A percentile compares a stretch with the other conserved stretches of the same genome.
These are phyloP conservation scores for Brachionus angularis DNA, from an alignment of 1,140 invertebrate species.

Conservation along the genomic window DNA sequence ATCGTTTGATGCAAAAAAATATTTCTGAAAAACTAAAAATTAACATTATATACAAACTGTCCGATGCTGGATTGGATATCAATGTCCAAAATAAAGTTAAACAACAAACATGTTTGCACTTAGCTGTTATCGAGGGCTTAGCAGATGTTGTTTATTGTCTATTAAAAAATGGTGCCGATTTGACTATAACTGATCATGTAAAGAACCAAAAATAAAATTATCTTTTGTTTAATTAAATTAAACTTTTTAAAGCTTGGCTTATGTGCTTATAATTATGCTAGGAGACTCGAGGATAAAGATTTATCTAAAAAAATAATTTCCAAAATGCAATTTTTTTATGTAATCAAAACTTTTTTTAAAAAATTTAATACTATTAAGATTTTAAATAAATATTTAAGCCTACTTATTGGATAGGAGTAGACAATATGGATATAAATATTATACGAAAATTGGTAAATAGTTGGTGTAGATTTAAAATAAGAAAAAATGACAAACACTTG, in stretches of 20 bases:
- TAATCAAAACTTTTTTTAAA: constrained; percentile 9
- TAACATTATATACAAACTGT: constrained; percentile 22
- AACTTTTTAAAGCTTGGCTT: constrained; percentile 10
- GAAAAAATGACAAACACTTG: constrained; percentile 7
- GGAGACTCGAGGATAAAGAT: background rate
- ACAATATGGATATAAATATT: constrained; percentile 7
- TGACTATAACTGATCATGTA: constrained; percentile 37
- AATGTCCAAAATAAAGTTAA: background rate
- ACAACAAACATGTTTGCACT: constrained; percentile 24
- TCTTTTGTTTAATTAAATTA: background rate
- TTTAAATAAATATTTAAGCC: background rate
- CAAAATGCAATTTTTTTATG: constrained; percentile 42
- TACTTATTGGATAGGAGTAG: constrained; percentile 32
- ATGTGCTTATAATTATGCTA: constrained; percentile 33
- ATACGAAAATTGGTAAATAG: constrained; percentile 24
- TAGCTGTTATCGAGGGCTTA: constrained; percentile 14
- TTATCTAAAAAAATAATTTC: constrained; percentile 22
- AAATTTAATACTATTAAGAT: background rate
- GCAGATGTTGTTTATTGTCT: constrained; percentile 13
- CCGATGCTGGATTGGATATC: constrained; percentile 20
- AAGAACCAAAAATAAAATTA: background rate
- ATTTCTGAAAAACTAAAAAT: constrained; percentile 11
- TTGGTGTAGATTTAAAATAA: constrained; percentile 27
- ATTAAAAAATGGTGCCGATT: constrained; percentile 39
- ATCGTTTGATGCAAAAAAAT: constrained; percentile 1